Percentiles rank a stretch among this genome's conserved stretches.
phyloP scores from a whole-genome alignment of 2,888 invertebrate genomes.

The Leptothorax acervorum region DNA sequence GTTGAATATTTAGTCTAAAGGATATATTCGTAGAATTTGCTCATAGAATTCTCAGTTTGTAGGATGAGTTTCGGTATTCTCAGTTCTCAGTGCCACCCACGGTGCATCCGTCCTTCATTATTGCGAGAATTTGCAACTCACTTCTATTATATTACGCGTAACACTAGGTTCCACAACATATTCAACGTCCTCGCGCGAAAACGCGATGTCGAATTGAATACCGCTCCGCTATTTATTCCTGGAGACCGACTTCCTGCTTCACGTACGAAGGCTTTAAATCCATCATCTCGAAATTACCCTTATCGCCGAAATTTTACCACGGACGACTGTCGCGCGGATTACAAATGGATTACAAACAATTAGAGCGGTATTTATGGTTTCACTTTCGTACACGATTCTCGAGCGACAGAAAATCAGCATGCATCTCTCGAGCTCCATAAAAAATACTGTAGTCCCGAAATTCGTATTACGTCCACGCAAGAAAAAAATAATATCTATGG shows the following conservation, averaged over 20 bases:
- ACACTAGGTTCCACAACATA: background rate
- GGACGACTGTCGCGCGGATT: background rate
- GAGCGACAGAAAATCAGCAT: background rate
- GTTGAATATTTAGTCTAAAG: background rate
- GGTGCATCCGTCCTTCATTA: constrained; percentile 17
- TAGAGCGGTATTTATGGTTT: background rate
- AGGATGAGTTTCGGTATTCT: background rate
- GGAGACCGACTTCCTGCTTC: background rate
- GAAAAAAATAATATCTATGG: background rate
- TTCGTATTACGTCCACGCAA: background rate
- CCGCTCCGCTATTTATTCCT: background rate
- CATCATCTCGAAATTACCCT: background rate
- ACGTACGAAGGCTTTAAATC: background rate
- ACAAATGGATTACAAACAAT: background rate
- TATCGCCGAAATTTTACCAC: background rate
- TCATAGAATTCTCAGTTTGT: background rate
- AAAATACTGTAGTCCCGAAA: background rate
- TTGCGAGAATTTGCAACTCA: background rate
- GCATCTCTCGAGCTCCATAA: background rate
- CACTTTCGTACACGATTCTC: background rate
- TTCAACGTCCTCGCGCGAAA: constrained; percentile 1
- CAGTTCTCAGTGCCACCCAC: background rate
- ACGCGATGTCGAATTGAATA: background rate
- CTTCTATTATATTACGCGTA: background rate
- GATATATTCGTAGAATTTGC: background rate